Percentiles rank a stretch among this genome's conserved stretches.
Conservation (phyloP, 2,888 invertebrate genomes). For the Lordiphosa fenestrarum region DNA sequence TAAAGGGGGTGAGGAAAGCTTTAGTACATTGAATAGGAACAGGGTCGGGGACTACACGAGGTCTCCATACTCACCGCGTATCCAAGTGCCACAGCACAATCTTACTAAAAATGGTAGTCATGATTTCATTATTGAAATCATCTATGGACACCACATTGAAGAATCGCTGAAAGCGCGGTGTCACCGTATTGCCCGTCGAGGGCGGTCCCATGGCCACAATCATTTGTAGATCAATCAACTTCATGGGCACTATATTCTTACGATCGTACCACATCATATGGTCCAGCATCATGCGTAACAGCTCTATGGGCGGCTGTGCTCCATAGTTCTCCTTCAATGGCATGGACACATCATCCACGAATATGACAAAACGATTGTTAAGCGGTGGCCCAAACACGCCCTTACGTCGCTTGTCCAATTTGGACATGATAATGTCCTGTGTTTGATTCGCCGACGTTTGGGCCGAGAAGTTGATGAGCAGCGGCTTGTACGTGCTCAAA, state of each 20-base stretch:
- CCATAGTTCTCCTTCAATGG: slow-evolving; percentile 91
- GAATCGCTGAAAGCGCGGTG: slow-evolving; percentile 92
- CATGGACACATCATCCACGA: slow-evolving; percentile 98
- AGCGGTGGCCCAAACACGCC: slow-evolving; percentile 96
- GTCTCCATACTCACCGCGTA: slow-evolving; percentile 84
- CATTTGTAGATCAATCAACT: slow-evolving; percentile 92
- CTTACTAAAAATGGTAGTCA: slow-evolving; percentile 91
- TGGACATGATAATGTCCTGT: slow-evolving; percentile 96
- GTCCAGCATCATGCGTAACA: slow-evolving; percentile 94
- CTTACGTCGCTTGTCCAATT: slow-evolving; percentile 94
- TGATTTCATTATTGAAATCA: slow-evolving; percentile 92
- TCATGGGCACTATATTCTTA: slow-evolving; percentile 88
- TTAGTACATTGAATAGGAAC: not conserved
- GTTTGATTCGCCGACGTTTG: slow-evolving; percentile 96
- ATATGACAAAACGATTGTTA: slow-evolving; percentile 93
- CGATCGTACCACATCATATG: slow-evolving; percentile 94
- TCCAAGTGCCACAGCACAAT: slow-evolving; percentile 98
- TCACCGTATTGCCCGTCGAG: slow-evolving; percentile 90
- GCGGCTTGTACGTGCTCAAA: slow-evolving; percentile 88
- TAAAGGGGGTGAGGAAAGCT: slow-evolving; percentile 67
- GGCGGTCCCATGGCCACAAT: slow-evolving; percentile 92
- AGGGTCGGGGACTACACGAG: too few relatives aligned
- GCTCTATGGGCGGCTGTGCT: slow-evolving; percentile 96
- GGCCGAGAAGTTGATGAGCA: slow-evolving; percentile 95
- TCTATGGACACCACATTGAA: slow-evolving; percentile 92